Percentiles rank a stretch among this genome's conserved stretches.
Evolutionary conservation across 1,140 invertebrate genomes (phyloP).

Genomic region (Bombus terrestris): DNA sequence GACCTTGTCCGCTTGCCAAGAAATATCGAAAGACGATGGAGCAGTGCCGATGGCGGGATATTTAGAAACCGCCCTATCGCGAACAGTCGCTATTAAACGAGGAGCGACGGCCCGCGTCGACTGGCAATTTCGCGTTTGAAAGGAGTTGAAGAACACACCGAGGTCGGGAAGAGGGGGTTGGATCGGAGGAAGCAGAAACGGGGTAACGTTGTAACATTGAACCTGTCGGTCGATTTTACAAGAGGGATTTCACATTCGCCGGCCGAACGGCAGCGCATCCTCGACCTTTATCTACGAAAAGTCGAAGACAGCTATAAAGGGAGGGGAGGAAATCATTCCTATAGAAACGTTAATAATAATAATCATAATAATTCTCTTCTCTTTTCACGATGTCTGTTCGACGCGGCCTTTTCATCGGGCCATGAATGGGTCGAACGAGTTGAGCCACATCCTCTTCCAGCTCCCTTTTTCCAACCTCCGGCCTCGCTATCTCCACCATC

Average conservation of each 20-base stretch:
- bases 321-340: slow-evolving; percentile 74
- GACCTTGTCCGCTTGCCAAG: background rate
- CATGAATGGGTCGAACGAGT: slow-evolving; percentile 81
- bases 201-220: slow-evolving; percentile 59
- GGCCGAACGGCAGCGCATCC: slow-evolving; percentile 30
- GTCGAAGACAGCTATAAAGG: slow-evolving; percentile 74
- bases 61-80: background rate
- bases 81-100: slow-evolving; percentile 32
- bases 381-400: slow-evolving; percentile 78
- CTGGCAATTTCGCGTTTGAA: slow-evolving; percentile 36
- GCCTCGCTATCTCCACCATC: slow-evolving; percentile 52
- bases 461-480: slow-evolving; percentile 67
- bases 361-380: slow-evolving; percentile 81
- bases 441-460: slow-evolving; percentile 76
- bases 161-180: background rate
- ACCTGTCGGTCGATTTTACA: slow-evolving; percentile 48
- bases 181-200: background rate
- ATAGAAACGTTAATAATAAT: slow-evolving; percentile 80
- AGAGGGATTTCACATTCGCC: slow-evolving; percentile 52
- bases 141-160: background rate
- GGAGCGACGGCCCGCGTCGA: background rate
- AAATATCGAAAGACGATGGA: background rate
- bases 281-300: slow-evolving; percentile 71
- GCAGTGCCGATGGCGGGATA: too few species aligned
- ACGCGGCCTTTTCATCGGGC: slow-evolving; percentile 78